Percentiles rank a stretch among this genome's conserved stretches.
phyloP scores from a whole-genome alignment of 2,113 vertebrate genomes.

The Dromiciops gliroides region DNA sequence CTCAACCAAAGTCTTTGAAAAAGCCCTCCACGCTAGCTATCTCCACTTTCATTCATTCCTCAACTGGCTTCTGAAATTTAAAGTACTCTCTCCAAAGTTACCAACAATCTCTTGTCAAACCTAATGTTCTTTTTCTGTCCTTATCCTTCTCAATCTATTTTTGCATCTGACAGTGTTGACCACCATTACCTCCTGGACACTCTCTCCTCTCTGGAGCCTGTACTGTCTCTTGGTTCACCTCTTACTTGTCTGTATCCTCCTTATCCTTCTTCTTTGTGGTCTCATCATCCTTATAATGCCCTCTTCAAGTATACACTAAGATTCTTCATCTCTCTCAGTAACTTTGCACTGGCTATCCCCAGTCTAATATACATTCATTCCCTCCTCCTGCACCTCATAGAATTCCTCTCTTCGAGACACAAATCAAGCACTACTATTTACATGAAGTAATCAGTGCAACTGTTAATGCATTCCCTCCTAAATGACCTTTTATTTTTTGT shows the following conservation, averaged over 20 bases:
- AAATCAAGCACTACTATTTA: neutral
- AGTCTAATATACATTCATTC: neutral
- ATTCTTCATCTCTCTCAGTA: neutral
- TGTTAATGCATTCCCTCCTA: neutral
- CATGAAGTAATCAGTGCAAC: neutral
- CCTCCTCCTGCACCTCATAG: neutral
- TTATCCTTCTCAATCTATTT: neutral
- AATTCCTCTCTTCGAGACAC: neutral
- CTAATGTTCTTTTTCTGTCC: neutral
- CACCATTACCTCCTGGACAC: neutral
- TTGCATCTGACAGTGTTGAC: neutral
- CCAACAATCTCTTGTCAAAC: neutral
- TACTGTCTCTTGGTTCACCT: neutral
- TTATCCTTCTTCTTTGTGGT: neutral
- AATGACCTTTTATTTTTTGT: neutral
- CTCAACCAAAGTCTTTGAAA: neutral
- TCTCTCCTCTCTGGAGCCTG: neutral
- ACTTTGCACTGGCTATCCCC: neutral
- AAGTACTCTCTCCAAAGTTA: neutral
- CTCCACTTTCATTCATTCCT: neutral
- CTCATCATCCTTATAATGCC: neutral
- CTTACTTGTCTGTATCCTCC: neutral
- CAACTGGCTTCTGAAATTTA: neutral
- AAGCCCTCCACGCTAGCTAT: neutral
- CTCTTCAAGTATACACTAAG: too few species aligned